These are phyloP conservation scores for Epicampocera succincta DNA, from an alignment of 2,888 invertebrate genomes.

Conservation along the genomic window DNA sequence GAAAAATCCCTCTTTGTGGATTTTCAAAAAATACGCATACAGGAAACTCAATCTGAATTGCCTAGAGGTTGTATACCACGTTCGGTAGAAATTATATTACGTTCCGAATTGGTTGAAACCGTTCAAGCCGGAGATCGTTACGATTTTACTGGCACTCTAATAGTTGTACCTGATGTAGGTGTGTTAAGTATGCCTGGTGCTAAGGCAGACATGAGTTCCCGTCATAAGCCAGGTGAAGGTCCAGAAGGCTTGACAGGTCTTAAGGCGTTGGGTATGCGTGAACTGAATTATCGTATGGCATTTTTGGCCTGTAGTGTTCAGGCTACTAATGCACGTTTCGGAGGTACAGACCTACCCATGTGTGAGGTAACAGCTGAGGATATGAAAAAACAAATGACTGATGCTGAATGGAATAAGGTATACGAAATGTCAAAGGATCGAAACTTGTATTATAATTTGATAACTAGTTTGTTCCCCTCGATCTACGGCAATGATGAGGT, in stretches of 20 bases:
- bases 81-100: constrained; percentile 95
- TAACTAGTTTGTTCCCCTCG: constrained; percentile 95
- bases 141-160: constrained; percentile 96
- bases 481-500: constrained; percentile 99
- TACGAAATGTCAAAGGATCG: constrained; percentile 98
- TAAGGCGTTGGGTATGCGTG: constrained; percentile 91
- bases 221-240: constrained; percentile 88
- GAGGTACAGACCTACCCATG: constrained; percentile 90
- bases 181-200: constrained; percentile 91
- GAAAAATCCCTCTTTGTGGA: constrained; percentile 98
- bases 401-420: constrained; percentile 95
- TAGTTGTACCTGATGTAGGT: constrained; percentile 98
- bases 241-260: constrained; percentile 92
- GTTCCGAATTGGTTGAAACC: constrained; percentile 97
- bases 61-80: constrained; percentile 98
- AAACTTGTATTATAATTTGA: constrained; percentile 94
- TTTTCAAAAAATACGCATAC: constrained; percentile 98
- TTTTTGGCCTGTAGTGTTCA: constrained; percentile 97
- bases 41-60: constrained; percentile 98
- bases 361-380: constrained; percentile 95
- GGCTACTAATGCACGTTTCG: constrained; percentile 93
- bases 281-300: constrained; percentile 92
- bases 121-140: constrained; percentile 90
- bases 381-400: constrained; percentile 96
- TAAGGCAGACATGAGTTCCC: constrained; percentile 89